Evolutionary conservation across 2,888 invertebrate genomes (phyloP), one percentile per base, ranked within the genome.

Genomic region (Drosophila longiperda): DNA sequence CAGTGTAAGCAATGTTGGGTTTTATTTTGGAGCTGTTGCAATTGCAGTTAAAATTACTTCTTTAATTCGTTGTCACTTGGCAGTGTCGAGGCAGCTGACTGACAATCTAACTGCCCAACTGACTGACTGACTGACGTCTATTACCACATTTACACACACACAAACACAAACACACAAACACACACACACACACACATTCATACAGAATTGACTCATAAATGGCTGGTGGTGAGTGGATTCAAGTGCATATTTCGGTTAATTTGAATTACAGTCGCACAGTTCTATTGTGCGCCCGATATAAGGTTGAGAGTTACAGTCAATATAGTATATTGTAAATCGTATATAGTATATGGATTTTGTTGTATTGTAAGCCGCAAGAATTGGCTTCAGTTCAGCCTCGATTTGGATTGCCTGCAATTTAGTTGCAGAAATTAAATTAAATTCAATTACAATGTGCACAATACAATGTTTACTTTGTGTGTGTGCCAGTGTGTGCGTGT

Each of bases 401-500:
- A 36, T 76, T 69, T 36, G 75, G 71, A 85, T 89, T 87, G 83
- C 85, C 70, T 58, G 67, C 72, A 85, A 78, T 78, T 78, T 81
- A 81, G 73, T 81, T 81, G 65, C 73, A 71, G 66, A 69, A 89
- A 87, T 90, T 82, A 90, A 87, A 72, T 55, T 84, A 77, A 87
- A 87, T 87, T 87, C 90, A 87, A 87, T 89, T 89, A 87, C 90
- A 87, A 89, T 90, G 82, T 70, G 83, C 67, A 75, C 75, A 87
- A 54, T 49, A 67, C 54, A 54, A 26, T 54, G 23, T 23, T 29
- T 42, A 33, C 26, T 29, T 26, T 36, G 40, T 48, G 42, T 42
- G 29, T 38, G 38, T 50, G 23, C 26, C 0, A 29, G 40, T 55
- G 26, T 45, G 34, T 55, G 55, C 15, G 60, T 73, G 57, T 53